phyloP scores from a whole-genome alignment of 2,797 vertebrate species.

The Clarias pachynema region DNA sequence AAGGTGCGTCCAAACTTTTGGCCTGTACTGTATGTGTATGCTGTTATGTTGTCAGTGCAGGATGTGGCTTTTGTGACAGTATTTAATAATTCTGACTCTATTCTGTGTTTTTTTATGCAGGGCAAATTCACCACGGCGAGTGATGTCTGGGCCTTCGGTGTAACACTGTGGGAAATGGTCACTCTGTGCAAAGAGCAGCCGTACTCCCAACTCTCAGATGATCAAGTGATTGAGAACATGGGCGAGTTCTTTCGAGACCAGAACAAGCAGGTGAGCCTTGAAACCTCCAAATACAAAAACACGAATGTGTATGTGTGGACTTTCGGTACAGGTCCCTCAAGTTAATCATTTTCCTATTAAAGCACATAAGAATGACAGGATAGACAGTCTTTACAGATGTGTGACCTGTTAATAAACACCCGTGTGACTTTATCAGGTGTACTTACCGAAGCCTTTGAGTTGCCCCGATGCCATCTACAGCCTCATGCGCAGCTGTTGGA shows the following conservation, averaged over 20 bases:
- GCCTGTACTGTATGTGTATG: too few relatives aligned
- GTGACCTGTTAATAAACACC: not conserved
- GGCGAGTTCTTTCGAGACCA: constrained; percentile 97
- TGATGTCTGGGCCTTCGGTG: constrained; percentile 94
- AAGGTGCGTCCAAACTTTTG: too few relatives aligned
- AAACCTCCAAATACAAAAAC: not conserved
- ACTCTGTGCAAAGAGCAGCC: constrained; percentile 94
- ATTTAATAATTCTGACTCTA: too few relatives aligned
- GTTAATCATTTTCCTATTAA: not conserved
- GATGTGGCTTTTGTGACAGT: too few relatives aligned
- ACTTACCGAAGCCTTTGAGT: constrained; percentile 85
- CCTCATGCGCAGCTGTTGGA: constrained; percentile 95
- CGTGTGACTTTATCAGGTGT: constrained; percentile 73
- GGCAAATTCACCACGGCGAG: constrained; percentile 98
- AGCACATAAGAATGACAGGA: not conserved
- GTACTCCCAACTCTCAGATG: constrained; percentile 90
- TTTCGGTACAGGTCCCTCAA: too few relatives aligned
- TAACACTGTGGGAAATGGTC: constrained; percentile 94
- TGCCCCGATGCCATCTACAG: constrained; percentile 89
- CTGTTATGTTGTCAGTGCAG: too few relatives aligned
- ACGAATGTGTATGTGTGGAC: not conserved
- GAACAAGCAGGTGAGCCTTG: constrained; percentile 84
- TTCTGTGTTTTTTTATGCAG: constrained; percentile 65
- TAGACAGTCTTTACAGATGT: not conserved
- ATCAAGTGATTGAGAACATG: constrained; percentile 97